Evolutionary conservation across 2,113 vertebrate genomes (phyloP).

Genomic region (Actenoides lindsayi): DNA sequence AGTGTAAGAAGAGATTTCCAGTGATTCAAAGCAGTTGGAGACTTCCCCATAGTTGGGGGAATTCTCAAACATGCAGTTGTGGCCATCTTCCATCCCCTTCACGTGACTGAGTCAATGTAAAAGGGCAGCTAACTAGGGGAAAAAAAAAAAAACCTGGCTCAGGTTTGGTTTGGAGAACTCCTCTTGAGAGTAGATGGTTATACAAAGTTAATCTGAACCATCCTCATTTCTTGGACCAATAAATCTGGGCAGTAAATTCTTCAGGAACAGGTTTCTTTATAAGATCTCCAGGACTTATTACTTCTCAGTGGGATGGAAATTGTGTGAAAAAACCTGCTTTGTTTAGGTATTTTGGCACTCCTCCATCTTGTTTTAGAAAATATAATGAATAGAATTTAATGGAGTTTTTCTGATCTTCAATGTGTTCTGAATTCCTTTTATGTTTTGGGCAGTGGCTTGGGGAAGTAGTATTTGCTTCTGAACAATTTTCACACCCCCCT

Average conservation of each 20-base stretch:
- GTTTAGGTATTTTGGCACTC: conserved; percentile 43
- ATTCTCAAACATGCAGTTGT: neutral
- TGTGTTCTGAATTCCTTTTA: neutral
- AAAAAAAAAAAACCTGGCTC: neutral
- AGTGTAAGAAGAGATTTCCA: neutral
- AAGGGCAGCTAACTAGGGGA: neutral
- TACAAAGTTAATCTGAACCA: conserved; percentile 58
- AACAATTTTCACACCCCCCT: neutral
- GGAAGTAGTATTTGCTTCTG: neutral
- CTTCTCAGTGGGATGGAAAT: conserved; percentile 54
- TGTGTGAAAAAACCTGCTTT: conserved; percentile 8
- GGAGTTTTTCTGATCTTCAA: conserved; percentile 13
- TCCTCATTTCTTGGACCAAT: conserved; percentile 55
- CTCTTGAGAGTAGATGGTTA: conserved; percentile 13
- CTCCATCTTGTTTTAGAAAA: conserved; percentile 39
- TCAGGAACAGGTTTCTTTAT: conserved; percentile 49
- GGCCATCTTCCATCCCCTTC: conserved; percentile 1
- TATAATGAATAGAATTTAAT: conserved; percentile 20
- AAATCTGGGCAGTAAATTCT: conserved; percentile 45
- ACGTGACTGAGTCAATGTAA: neutral
- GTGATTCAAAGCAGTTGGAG: neutral
- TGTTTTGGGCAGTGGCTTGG: neutral
- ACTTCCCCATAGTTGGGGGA: neutral
- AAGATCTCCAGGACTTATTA: conserved; percentile 39
- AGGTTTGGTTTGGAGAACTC: neutral